phyloP scores from a whole-genome alignment of 2,888 invertebrate genomes.

The Chelonus formosanus region DNA sequence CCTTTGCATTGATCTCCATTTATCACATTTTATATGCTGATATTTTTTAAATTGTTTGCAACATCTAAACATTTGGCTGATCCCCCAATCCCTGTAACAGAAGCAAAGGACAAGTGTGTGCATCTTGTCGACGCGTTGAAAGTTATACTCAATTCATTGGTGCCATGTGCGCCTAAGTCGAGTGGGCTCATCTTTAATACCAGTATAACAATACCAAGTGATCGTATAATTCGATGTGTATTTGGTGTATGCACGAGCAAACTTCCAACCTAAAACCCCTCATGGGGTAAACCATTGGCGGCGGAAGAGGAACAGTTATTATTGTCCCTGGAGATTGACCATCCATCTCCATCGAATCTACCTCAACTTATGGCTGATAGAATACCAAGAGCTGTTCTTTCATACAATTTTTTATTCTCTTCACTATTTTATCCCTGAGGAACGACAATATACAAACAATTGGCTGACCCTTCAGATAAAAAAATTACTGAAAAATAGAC shows the following conservation, averaged over 20 bases:
- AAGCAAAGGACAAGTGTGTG: slow-evolving; percentile 23
- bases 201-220: slow-evolving; percentile 52
- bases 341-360: slow-evolving; percentile 65
- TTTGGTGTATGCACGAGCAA: slow-evolving; percentile 25
- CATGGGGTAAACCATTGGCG: slow-evolving; percentile 2
- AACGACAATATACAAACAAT: slow-evolving; percentile 12
- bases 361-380: slow-evolving; percentile 45
- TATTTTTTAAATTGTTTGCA: too few relatives aligned
- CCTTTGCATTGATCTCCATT: slow-evolving; percentile 9
- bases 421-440: not conserved
- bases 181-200: slow-evolving; percentile 62
- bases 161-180: slow-evolving; percentile 61
- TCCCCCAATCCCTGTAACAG: slow-evolving; percentile 11
- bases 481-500: slow-evolving; percentile 21
- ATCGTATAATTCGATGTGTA: slow-evolving; percentile 39
- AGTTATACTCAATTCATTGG: slow-evolving; percentile 37
- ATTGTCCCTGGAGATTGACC: slow-evolving; percentile 56
- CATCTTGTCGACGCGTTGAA: slow-evolving; percentile 40
- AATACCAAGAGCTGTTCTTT: slow-evolving; percentile 48
- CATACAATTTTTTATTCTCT: not conserved
- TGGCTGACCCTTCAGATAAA: slow-evolving; percentile 19
- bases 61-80: slow-evolving; percentile 37
- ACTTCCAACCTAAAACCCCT: not conserved
- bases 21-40: too few relatives aligned
- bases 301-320: slow-evolving; percentile 9